Percentiles rank a stretch among this genome's conserved stretches.
phyloP scores from a whole-genome alignment of 2,797 vertebrate genomes.

The Oreortyx pictus region DNA sequence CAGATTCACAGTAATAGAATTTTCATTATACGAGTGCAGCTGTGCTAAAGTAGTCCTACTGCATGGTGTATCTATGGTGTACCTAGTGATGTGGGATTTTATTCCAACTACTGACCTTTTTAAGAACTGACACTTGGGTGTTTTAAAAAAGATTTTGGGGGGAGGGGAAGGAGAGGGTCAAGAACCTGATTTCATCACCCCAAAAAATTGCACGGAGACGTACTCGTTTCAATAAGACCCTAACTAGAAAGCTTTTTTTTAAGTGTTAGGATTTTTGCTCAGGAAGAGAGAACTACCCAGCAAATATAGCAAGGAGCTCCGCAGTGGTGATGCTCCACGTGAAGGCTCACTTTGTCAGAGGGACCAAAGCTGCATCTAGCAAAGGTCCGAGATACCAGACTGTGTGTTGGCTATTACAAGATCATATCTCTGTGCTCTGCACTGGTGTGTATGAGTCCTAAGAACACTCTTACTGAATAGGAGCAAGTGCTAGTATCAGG shows the following conservation, averaged over 20 bases:
- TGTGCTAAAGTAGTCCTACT: background rate
- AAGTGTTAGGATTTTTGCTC: background rate
- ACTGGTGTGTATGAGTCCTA: background rate
- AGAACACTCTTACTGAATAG: background rate
- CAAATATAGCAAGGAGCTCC: background rate
- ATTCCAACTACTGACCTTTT: background rate
- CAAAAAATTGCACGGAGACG: background rate
- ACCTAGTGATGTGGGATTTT: background rate
- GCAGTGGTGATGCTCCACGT: background rate
- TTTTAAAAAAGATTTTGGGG: background rate
- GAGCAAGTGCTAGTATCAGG: background rate
- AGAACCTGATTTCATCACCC: background rate
- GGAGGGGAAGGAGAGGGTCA: rapidly evolving
- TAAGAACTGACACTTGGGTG: background rate
- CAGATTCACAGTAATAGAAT: background rate
- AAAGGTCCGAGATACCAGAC: background rate
- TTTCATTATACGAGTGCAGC: background rate
- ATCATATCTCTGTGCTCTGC: rapidly evolving
- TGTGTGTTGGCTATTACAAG: rapidly evolving
- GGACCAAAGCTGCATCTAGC: background rate
- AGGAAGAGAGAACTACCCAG: background rate
- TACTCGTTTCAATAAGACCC: background rate
- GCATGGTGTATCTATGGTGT: background rate
- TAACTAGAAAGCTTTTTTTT: background rate
- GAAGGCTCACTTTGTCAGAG: background rate